These are phyloP conservation scores for Stomorhina lunata DNA, from an alignment of 2,888 invertebrate genomes.

Conservation along the genomic window DNA sequence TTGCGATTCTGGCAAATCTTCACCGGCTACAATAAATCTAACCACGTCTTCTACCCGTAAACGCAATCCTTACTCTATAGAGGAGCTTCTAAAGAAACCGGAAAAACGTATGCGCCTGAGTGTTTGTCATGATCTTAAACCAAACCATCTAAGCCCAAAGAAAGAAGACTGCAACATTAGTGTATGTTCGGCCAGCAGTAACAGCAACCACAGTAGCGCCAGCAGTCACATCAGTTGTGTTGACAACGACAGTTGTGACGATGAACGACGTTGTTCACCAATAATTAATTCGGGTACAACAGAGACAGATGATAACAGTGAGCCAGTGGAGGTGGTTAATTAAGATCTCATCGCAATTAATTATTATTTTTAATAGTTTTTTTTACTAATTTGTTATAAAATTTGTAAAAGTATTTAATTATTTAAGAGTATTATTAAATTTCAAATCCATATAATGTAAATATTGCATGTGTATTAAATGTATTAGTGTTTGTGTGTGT, in stretches of 20 bases:
- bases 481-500: not conserved
- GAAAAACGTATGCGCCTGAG: constrained; percentile 81
- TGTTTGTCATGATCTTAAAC: constrained; percentile 1
- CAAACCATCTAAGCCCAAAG: constrained; percentile 32
- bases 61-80: constrained; percentile 92
- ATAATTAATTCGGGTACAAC: constrained; percentile 41
- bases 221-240: constrained; percentile 63
- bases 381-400: constrained; percentile 44
- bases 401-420: constrained; percentile 45
- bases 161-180: constrained; percentile 65
- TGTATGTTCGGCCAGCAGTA: constrained; percentile 61
- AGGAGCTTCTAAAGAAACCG: constrained; percentile 90
- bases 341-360: constrained; percentile 63
- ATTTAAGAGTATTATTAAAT: constrained; percentile 20
- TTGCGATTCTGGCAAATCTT: constrained; percentile 79
- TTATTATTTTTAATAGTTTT: not conserved
- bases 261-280: constrained; percentile 40
- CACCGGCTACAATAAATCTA: constrained; percentile 74
- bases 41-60: constrained; percentile 76
- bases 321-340: constrained; percentile 78
- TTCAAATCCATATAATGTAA: constrained; percentile 4
- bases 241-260: constrained; percentile 67
- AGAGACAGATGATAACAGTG: constrained; percentile 75
- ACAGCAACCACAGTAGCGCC: constrained; percentile 57
- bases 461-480: constrained; percentile 11